Conservation (phyloP, 2,113 vertebrate genomes). For the Notothenia coriiceps region DNA sequence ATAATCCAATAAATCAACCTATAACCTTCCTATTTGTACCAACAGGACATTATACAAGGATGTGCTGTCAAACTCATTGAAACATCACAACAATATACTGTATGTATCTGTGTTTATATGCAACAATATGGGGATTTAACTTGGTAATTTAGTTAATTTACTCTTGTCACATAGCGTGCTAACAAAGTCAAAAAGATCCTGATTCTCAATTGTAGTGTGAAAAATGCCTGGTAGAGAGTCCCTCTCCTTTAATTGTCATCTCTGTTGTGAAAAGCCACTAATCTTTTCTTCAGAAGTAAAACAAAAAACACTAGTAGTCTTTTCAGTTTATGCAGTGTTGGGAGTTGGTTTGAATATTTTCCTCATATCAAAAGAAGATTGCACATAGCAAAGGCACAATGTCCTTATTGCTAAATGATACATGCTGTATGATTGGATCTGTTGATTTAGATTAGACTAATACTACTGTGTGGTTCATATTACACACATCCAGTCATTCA, state of each 20-base stretch:
- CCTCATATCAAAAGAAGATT: conserved; percentile 35
- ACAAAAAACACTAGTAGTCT: background rate
- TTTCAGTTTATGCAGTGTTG: background rate
- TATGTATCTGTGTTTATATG: background rate
- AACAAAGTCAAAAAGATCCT: conserved; percentile 5
- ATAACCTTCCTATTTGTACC: background rate
- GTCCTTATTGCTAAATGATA: conserved; percentile 28
- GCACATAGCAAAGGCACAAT: conserved; percentile 24
- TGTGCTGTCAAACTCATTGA: background rate
- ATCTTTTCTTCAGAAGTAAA: conserved; percentile 20
- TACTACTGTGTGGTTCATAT: conserved; percentile 12
- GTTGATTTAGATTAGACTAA: conserved; percentile 41
- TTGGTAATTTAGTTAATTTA: background rate
- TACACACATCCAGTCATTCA: conserved; percentile 4
- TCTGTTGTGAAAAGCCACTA: conserved; percentile 4
- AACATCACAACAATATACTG: background rate
- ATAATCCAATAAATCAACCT: background rate
- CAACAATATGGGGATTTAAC: background rate
- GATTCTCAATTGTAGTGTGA: conserved; percentile 18
- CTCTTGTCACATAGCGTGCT: background rate
- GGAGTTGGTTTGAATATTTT: conserved; percentile 24
- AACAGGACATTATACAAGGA: background rate
- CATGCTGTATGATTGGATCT: conserved; percentile 50
- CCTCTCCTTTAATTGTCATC: conserved; percentile 34
- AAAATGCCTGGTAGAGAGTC: conserved; percentile 3